phyloP scores from a whole-genome alignment of 2,888 invertebrate species.

The Yponomeuta cagnagella region DNA sequence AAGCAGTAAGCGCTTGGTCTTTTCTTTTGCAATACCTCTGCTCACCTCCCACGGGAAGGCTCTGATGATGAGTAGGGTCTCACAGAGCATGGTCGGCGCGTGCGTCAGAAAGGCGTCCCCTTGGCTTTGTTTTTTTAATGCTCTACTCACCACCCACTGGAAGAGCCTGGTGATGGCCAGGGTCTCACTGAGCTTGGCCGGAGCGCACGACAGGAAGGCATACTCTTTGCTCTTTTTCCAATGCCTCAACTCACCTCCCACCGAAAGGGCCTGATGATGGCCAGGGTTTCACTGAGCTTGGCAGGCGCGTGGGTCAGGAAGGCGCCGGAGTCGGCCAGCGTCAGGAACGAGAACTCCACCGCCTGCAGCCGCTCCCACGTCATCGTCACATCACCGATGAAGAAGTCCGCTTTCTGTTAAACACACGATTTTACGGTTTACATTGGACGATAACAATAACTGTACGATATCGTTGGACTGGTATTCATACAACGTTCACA shows the following conservation, averaged over 20 bases:
- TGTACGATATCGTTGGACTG: neutral
- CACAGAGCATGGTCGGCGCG: too few species aligned
- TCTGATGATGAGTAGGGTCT: too few species aligned
- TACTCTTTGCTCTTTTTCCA: too few species aligned
- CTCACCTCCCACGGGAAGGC: too few species aligned
- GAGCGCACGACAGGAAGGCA: slow-evolving; percentile 85
- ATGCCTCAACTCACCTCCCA: slow-evolving; percentile 71
- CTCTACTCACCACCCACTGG: slow-evolving; percentile 76
- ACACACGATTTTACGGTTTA: neutral
- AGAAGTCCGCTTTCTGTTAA: slow-evolving; percentile 80
- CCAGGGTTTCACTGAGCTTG: slow-evolving; percentile 82
- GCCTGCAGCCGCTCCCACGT: slow-evolving; percentile 83
- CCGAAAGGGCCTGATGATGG: slow-evolving; percentile 83
- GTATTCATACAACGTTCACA: too few species aligned
- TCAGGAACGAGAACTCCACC: slow-evolving; percentile 85
- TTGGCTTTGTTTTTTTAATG: too few species aligned
- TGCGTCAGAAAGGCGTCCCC: too few species aligned
- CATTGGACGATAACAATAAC: neutral
- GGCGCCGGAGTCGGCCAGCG: slow-evolving; percentile 85
- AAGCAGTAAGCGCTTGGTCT: too few species aligned
- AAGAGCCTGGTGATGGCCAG: slow-evolving; percentile 84
- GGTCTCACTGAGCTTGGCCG: slow-evolving; percentile 83
- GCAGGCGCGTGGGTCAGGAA: slow-evolving; percentile 85
- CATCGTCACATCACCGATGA: slow-evolving; percentile 84
- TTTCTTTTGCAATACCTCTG: too few species aligned